Conservation (phyloP, 2,797 vertebrate species). For the Neopelma chrysocephalum region DNA sequence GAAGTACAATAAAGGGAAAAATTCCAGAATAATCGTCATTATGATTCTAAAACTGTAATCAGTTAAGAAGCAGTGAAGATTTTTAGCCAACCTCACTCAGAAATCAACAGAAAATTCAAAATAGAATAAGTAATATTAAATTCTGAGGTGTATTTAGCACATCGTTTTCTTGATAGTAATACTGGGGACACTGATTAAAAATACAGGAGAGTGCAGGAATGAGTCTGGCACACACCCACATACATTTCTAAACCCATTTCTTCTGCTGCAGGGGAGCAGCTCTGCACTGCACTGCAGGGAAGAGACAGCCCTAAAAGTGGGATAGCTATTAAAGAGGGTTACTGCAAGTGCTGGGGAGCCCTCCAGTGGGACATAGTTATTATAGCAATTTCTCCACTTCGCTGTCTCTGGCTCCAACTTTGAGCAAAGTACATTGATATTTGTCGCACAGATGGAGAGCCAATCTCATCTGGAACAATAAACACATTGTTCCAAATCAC, state of each 20-base stretch:
- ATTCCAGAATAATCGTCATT: not conserved
- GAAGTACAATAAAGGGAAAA: constrained; percentile 16
- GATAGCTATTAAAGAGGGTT: not conserved
- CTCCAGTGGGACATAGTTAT: constrained; percentile 42
- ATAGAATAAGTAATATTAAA: not conserved
- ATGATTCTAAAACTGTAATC: not conserved
- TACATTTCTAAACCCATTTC: not conserved
- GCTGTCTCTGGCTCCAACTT: not conserved
- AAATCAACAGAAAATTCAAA: not conserved
- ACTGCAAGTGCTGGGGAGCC: constrained; percentile 46
- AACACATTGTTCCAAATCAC: not conserved
- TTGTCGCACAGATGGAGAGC: not conserved
- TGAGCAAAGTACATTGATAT: fast-evolving
- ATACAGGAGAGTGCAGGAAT: not conserved
- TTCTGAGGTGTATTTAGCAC: not conserved
- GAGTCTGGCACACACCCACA: not conserved
- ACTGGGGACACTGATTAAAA: not conserved
- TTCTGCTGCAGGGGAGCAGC: not conserved
- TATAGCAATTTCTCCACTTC: not conserved
- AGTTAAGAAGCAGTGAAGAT: not conserved
- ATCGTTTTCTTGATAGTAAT: not conserved
- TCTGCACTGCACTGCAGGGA: not conserved
- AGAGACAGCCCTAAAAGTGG: not conserved
- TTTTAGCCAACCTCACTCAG: not conserved
- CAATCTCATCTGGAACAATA: not conserved